Percentiles rank a stretch among this genome's conserved stretches.
phyloP scores from a whole-genome alignment of 2,888 invertebrate genomes.

The Bembecia ichneumoniformis region DNA sequence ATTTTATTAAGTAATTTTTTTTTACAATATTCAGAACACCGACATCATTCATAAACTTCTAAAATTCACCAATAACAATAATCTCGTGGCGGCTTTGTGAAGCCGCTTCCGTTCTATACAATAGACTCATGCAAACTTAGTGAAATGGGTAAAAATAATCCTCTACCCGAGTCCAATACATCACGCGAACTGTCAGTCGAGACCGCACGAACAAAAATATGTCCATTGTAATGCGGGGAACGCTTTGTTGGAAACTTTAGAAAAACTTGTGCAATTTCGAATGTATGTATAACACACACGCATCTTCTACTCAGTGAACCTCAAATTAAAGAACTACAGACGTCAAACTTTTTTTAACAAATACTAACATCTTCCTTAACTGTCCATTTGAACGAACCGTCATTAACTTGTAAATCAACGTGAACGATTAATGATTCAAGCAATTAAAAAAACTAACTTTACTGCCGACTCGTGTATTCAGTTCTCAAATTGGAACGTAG shows the following conservation, averaged over 20 bases:
- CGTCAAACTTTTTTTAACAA: constrained; percentile 8
- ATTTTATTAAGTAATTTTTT: too few relatives aligned
- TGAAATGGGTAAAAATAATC: constrained; percentile 72
- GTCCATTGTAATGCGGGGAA: constrained; percentile 50
- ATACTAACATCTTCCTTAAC: constrained; percentile 10
- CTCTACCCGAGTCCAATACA: constrained; percentile 62
- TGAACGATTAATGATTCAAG: constrained; percentile 36
- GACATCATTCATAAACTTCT: constrained; percentile 39
- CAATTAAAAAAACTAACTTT: constrained; percentile 43
- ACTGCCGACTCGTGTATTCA: constrained; percentile 42
- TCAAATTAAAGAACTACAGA: constrained; percentile 29
- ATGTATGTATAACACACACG: constrained; percentile 31
- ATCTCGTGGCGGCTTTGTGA: constrained; percentile 56
- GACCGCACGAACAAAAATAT: constrained; percentile 70
- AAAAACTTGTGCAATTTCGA: constrained; percentile 67
- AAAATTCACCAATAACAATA: constrained; percentile 46
- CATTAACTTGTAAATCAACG: constrained; percentile 34
- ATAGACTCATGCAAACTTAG: constrained; percentile 69
- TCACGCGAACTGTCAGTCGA: constrained; percentile 67
- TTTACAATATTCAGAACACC: constrained; percentile 5
- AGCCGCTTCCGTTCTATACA: constrained; percentile 64
- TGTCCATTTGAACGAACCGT: constrained; percentile 15
- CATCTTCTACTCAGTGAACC: constrained; percentile 17
- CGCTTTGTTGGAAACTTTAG: constrained; percentile 61
- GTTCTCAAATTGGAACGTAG: constrained; percentile 46